phyloP scores from a whole-genome alignment of 2,113 vertebrate species.

The Macaca mulatta region DNA sequence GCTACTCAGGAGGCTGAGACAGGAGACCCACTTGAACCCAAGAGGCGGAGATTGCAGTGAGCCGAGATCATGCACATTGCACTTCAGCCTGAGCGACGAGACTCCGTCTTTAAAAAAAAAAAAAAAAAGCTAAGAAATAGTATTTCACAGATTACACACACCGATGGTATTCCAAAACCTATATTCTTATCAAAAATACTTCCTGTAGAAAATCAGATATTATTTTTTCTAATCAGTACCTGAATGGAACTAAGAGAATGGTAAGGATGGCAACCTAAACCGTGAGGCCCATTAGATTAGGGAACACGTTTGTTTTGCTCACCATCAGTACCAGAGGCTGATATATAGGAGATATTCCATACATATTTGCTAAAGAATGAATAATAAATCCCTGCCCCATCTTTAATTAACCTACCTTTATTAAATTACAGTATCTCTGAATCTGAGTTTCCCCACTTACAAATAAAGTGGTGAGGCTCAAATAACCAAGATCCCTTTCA shows the following conservation, averaged over 20 bases:
- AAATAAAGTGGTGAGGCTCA: not conserved
- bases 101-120: not conserved
- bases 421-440: not conserved
- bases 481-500: not conserved
- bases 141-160: not conserved
- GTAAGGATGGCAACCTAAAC: not conserved
- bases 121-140: not conserved
- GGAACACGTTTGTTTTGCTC: not conserved
- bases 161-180: not conserved
- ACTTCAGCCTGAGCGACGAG: too few relatives aligned
- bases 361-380: not conserved
- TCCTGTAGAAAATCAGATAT: not conserved
- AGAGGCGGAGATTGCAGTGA: too few relatives aligned
- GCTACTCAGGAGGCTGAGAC: too few relatives aligned
- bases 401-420: not conserved
- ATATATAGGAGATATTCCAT: not conserved
- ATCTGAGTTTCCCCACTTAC: conserved; percentile 20
- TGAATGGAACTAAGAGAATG: not conserved
- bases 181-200: conserved; percentile 37
- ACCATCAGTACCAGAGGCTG: not conserved
- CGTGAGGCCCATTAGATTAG: not conserved
- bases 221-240: not conserved
- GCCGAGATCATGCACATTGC: too few relatives aligned
- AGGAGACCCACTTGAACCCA: too few relatives aligned
- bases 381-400: not conserved